Base-by-base conservation (phyloP, 2,888 invertebrate genomes). In the Caenorhabditis afra region DNA sequence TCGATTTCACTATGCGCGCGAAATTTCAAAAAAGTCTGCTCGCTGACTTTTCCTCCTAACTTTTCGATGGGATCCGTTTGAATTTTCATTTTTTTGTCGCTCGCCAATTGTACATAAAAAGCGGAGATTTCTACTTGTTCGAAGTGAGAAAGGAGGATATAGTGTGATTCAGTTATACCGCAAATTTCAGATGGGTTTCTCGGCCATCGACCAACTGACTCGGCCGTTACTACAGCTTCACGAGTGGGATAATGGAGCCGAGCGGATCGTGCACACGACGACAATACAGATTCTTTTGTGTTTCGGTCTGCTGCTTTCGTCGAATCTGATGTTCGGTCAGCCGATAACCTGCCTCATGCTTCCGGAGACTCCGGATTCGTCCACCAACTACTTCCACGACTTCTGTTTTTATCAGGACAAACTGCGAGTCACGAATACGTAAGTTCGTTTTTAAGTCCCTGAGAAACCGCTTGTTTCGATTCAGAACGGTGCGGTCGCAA, bases 401-500 rank as follows among this genome's bases (percentile, higher is more conserved):
- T 76, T 67, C 44, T 82, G 82, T 59, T 82, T 73, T 52, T 67
- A 79, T 65, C 78, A 81, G 20, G 78, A 80, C 39, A 82, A 79
- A 23, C 62, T 57, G 10, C 68, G 65, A 11, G 39, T 71, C 55
- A 10, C 61, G 11, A 47, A 53, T 23, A 23, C 22, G 57, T 71
- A 18, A 53, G 22, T 61, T 14, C 1, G 16, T n/a, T 5, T 23
- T 11, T 44, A 4, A 12, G 12, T 59, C 4, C 23, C n/a, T n/a
- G n/a, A 61, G 5, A 47, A 16, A 47, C 47, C 16, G 20, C 7
- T 5, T 29, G 29, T 29, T 29, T 29, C 3, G 16, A 35, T 57
- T 23, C 14, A 70, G 70, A 16, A 1, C 47, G 1, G 16, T 71
- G 8, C 45, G 62, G 1, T 10, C 45, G 7, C n/a, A 16, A 5